These are phyloP conservation scores for Thalassoma bifasciatum DNA, from an alignment of 2,113 vertebrate genomes.

Conservation along the genomic window DNA sequence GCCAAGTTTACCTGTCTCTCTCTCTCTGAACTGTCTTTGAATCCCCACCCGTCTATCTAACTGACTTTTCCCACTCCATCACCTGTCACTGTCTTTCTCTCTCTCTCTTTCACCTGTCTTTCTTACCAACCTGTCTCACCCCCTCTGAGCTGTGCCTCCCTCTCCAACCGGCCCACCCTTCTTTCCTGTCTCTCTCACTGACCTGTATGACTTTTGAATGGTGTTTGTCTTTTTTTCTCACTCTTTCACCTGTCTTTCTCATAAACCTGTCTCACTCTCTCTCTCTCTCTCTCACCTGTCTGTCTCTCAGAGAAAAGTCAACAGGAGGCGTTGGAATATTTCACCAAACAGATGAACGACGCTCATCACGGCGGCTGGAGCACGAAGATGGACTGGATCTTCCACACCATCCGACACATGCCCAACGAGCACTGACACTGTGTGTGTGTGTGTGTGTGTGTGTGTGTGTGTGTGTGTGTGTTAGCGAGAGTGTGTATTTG, in stretches of 20 bases:
- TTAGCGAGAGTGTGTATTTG: no score
- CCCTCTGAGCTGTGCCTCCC: no score
- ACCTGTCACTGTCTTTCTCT: conserved; percentile 6
- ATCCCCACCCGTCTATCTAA: no score
- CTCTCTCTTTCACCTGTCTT: no score
- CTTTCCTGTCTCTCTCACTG: no score
- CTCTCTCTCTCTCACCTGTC: conserved; percentile 60
- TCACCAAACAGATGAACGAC: conserved; percentile 99
- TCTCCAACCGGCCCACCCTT: no score
- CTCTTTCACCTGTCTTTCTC: conserved; percentile 55
- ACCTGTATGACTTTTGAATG: no score
- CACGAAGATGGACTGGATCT: conserved; percentile 99
- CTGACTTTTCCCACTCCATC: background rate
- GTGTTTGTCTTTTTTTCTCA: no score
- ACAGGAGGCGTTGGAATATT: conserved; percentile 98
- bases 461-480: conserved; percentile 3
- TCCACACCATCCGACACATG: conserved; percentile 99
- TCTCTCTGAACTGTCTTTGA: no score
- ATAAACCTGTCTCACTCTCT: no score
- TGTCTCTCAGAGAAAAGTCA: conserved; percentile 68
- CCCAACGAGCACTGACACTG: conserved; percentile 77
- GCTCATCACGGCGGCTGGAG: conserved; percentile 99
- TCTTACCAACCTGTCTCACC: conserved; percentile 3
- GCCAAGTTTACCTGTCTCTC: no score
- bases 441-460: conserved; percentile 1